phyloP scores from a whole-genome alignment of 2,888 invertebrate genomes.

The Tiliacea aurago region DNA sequence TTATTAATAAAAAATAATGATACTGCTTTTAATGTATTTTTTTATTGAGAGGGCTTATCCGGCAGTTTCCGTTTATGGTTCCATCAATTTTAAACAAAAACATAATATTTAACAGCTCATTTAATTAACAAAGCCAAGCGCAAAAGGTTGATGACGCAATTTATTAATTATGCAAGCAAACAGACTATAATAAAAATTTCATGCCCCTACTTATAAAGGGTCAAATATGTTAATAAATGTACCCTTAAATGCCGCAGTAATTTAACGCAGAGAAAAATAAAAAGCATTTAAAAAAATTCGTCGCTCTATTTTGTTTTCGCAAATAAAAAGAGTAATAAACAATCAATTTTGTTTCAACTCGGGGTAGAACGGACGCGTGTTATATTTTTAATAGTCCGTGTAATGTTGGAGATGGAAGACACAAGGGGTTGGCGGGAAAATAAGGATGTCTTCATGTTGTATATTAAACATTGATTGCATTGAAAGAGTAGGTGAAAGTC shows the following conservation, averaged over 20 bases:
- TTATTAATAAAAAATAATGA: neutral
- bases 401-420: constrained; percentile 22
- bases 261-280: constrained; percentile 21
- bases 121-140: constrained; percentile 26
- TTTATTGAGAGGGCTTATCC: neutral
- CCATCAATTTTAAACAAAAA: constrained; percentile 13
- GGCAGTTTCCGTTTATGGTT: neutral
- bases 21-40: constrained; percentile 1
- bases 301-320: constrained; percentile 41
- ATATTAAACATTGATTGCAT: neutral
- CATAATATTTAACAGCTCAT: constrained; percentile 26
- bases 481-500: neutral
- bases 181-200: constrained; percentile 39
- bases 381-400: constrained; percentile 64
- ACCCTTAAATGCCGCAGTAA: constrained; percentile 40
- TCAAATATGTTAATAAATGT: constrained; percentile 46
- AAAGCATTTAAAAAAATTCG: constrained; percentile 16
- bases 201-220: constrained; percentile 28
- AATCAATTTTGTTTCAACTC: constrained; percentile 64
- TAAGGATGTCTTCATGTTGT: neutral
- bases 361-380: constrained; percentile 49
- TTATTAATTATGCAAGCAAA: constrained; percentile 52
- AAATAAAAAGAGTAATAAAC: constrained; percentile 56
- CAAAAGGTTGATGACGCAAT: constrained; percentile 23
- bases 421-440: constrained; percentile 21